Base-by-base conservation (phyloP, 2,113 vertebrate genomes). In the Pycnonotus jocosus region DNA sequence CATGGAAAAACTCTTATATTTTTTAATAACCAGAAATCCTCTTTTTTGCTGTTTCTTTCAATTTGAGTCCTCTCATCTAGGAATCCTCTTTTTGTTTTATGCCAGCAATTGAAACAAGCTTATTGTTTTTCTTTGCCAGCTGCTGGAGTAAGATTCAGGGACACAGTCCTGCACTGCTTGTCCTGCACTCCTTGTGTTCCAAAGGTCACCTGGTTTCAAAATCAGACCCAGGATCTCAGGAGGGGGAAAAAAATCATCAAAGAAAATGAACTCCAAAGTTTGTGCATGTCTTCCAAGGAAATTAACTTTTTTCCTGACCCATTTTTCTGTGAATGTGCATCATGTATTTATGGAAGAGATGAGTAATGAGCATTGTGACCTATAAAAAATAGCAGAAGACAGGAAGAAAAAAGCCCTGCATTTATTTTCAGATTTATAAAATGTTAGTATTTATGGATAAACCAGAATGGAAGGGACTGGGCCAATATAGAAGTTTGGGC, bases 11-110 rank as follows among this genome's bases (percentile, higher is more conserved):
- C 30, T 65, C 33, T 19, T 37, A 19, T 2, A 31, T 80, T 86
- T 93, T 93, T 70, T 81, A 48, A 93, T 93, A 87, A 85, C 6
- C n/a, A 78, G 42, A 86, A 91, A 92, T 90, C 30, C 48, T 35
- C 31, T 72, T 11, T 90, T 94, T 91, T 86, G 56, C n/a, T 60
- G 8, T 70, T 92, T 82, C 42, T 73, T 92, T 50, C 51, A 54
- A 45, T 85, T 89, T 82, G 42, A 88, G n/a, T 80, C 22, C 45
- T 90, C 79, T 85, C 45, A 40, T 72, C 31, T 77, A 73, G 62
- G 77, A 92, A 87, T 91, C 57, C 48, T 80, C 71, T 58, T 71
- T 80, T 66, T 58, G 40, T 71, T 95, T 89, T 45, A 65, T 58
- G 54, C 16, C 51, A 69, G 60, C 79, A 84, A 61, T 91, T 78